Evolutionary conservation across 2,888 invertebrate species (phyloP), one percentile per base, ranked within the genome.

Genomic region (Himalopsyche kuldschensis): DNA sequence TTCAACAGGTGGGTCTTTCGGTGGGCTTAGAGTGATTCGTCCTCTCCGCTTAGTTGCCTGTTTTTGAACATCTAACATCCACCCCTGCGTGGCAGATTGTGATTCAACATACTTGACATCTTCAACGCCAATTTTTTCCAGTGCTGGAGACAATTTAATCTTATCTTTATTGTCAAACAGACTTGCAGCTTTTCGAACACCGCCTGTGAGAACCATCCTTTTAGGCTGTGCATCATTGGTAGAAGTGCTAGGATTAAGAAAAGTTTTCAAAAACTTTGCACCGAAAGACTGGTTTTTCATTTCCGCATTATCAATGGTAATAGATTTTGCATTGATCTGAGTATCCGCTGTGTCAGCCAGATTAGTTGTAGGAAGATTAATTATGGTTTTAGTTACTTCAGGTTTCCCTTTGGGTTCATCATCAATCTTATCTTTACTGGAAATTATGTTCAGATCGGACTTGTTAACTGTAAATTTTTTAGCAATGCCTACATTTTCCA

Each of bases 1-100:
- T 55, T 92, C 91, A 79, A 92, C 91, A 87, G 78, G 76, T 17
- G 78, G 48, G n/a, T 63, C 55, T 76, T 75, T 75, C 5, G 83
- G 83, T 15, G 85, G 83, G 77, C 81, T 85, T 4, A 82, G 69
- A 1, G 79, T 48, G 10, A 75, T 30, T 80, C 85, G 69, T 3
- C 69, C 69, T 30, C 27, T 69, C 3, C 69, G 69, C 15, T 69
- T 77, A 1, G 77, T 77, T 0, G 35, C 31, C 35, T 77, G 77
- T 32, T 77, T 35, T 32, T 30, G 20, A 24, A 77, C 77, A 27
- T 30, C 77, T 15, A 77, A 46, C 20, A 41, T 8, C 35, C 77
- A 77, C 35, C 11, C n/a, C 31, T 77, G 35, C 5, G 35, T 35
- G 8, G 30, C 69, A 27, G 69, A 30, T 30, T 69, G 30, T 30